Percentiles rank a stretch among this genome's conserved stretches.
These are phyloP conservation scores for Toxostoma redivivum DNA, from an alignment of 2,113 vertebrate species.

Conservation along the genomic window DNA sequence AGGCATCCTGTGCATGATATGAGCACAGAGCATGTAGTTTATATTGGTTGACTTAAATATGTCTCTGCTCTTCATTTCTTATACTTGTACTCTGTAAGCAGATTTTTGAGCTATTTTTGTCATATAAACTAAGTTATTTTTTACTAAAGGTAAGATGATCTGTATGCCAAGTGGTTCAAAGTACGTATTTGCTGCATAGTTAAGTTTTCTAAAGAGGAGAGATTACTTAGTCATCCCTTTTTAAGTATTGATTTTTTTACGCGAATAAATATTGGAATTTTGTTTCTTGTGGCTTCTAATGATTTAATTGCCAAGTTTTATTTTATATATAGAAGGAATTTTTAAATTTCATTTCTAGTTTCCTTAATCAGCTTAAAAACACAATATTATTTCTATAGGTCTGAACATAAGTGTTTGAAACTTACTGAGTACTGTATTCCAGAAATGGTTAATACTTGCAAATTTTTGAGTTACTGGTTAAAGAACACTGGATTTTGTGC, in stretches of 20 bases:
- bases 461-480: not conserved
- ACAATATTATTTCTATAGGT: not conserved
- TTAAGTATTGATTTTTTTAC: not conserved
- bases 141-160: not conserved
- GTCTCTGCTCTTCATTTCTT: not conserved
- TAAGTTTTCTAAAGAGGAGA: not conserved
- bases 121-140: not conserved
- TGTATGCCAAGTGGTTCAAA: not conserved
- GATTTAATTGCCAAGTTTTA: not conserved
- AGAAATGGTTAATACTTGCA: not conserved
- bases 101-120: not conserved
- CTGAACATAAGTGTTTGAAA: not conserved
- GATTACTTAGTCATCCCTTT: not conserved
- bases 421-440: not conserved
- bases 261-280: not conserved
- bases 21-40: not conserved
- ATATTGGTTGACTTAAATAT: not conserved
- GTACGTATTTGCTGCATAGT: not conserved
- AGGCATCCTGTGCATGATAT: not conserved
- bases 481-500: not conserved
- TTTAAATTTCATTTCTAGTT: not conserved
- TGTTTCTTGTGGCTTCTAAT: not conserved
- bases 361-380: not conserved
- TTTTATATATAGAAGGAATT: not conserved
- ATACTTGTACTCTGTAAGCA: not conserved